Evolutionary conservation across 2,113 vertebrate species (phyloP).

Genomic region (Labrus mixtus): DNA sequence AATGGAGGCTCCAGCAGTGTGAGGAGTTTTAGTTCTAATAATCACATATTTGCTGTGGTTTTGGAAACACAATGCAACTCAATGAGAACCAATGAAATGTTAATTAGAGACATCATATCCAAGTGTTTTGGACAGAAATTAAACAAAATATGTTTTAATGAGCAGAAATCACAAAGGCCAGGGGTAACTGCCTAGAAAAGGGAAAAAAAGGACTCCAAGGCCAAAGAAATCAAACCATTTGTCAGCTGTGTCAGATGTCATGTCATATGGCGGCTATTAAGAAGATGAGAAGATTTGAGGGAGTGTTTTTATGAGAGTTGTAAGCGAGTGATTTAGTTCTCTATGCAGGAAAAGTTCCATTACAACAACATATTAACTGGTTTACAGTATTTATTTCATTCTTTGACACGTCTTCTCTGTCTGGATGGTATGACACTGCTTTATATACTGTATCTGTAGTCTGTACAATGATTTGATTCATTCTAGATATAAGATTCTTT

Average conservation of each 20-base stretch:
- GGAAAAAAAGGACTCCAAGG: too few relatives aligned
- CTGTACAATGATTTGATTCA: too few relatives aligned
- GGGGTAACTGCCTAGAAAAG: neutral
- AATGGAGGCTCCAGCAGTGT: neutral
- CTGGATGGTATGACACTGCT: too few relatives aligned
- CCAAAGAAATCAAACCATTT: too few relatives aligned
- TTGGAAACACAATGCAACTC: neutral
- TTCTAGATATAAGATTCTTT: too few relatives aligned
- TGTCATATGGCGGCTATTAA: too few relatives aligned
- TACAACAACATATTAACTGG: neutral
- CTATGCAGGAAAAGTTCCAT: neutral
- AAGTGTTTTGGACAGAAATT: slow-evolving; percentile 31
- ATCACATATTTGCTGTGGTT: slow-evolving; percentile 8
- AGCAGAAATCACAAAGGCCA: slow-evolving; percentile 1
- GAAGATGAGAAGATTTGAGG: too few relatives aligned
- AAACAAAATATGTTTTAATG: slow-evolving; percentile 1
- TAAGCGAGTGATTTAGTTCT: neutral
- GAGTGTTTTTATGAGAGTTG: too few relatives aligned
- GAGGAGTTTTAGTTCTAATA: neutral
- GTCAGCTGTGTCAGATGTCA: too few relatives aligned
- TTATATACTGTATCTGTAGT: too few relatives aligned
- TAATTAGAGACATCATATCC: slow-evolving; percentile 22
- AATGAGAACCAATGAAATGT: slow-evolving; percentile 11
- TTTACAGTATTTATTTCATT: neutral
- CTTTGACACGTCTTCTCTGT: too few relatives aligned